Conservation (phyloP, 2,797 vertebrate genomes). For the Pterois miles region DNA sequence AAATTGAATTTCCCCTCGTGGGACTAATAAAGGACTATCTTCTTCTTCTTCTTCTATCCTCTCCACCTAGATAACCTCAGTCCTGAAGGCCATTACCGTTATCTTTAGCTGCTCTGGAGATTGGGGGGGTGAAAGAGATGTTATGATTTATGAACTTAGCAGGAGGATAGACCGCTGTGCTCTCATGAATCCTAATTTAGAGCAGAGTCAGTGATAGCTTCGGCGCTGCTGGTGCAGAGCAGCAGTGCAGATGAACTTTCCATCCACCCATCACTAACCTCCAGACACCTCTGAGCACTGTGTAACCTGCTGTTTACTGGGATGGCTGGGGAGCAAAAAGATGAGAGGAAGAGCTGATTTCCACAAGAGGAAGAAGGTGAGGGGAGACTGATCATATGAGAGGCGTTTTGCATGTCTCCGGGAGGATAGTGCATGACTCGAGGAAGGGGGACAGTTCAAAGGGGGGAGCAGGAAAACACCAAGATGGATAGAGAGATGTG, state of each 20-base stretch:
- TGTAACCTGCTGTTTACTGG: slow-evolving; percentile 57
- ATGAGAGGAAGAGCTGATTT: slow-evolving; percentile 52
- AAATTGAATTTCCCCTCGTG: too few species aligned
- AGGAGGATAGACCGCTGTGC: slow-evolving; percentile 41
- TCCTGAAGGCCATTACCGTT: slow-evolving; percentile 66
- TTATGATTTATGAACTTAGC: slow-evolving; percentile 74
- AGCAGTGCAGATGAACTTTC: slow-evolving; percentile 61
- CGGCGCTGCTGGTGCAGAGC: slow-evolving; percentile 37
- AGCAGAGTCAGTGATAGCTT: slow-evolving; percentile 44
- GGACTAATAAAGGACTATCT: too few species aligned
- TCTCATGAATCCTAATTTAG: slow-evolving; percentile 73
- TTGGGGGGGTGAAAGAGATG: slow-evolving; percentile 56
- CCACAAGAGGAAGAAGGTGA: slow-evolving; percentile 22
- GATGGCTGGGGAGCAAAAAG: slow-evolving; percentile 39
- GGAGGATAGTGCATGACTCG: slow-evolving; percentile 34
- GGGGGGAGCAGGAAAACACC: slow-evolving; percentile 24
- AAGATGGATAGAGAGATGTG: slow-evolving; percentile 37
- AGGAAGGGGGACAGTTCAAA: slow-evolving; percentile 49
- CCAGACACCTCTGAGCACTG: slow-evolving; percentile 51
- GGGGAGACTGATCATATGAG: slow-evolving; percentile 45
- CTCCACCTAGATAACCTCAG: slow-evolving; percentile 55
- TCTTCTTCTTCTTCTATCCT: background rate
- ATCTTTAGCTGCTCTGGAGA: slow-evolving; percentile 60
- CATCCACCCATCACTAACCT: slow-evolving; percentile 60
- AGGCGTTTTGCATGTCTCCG: slow-evolving; percentile 55